Conservation (phyloP, 2,113 vertebrate genomes). For the Cisticola juncidis region DNA sequence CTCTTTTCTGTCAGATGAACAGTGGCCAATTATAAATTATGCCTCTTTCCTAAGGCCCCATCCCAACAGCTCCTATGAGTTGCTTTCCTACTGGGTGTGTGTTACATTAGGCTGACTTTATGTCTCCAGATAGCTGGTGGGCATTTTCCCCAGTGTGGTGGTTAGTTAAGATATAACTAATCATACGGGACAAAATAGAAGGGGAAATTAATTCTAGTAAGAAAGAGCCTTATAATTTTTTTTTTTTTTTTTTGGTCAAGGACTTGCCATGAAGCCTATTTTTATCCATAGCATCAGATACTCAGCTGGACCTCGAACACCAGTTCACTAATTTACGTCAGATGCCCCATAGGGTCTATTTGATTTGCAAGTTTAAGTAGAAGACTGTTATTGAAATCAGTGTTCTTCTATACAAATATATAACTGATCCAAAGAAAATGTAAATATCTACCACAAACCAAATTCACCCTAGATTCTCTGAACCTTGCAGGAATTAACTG, state of each 20-base stretch:
- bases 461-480: slow-evolving; percentile 23
- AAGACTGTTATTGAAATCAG: slow-evolving; percentile 1
- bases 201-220: neutral
- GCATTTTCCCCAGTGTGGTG: neutral
- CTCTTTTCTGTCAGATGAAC: slow-evolving; percentile 1
- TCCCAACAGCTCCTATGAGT: neutral
- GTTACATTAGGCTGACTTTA: neutral
- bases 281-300: neutral
- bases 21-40: slow-evolving; percentile 2
- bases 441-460: slow-evolving; percentile 26
- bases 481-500: slow-evolving; percentile 50
- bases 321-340: neutral
- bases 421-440: slow-evolving; percentile 4
- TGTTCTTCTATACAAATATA: slow-evolving; percentile 9
- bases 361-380: slow-evolving; percentile 40
- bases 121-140: neutral
- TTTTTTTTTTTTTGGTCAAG: neutral
- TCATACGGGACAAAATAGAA: neutral
- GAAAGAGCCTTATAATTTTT: neutral
- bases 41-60: neutral
- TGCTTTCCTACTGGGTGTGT: neutral
- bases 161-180: slow-evolving; percentile 12
- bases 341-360: neutral
- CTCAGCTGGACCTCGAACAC: neutral
- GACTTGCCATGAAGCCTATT: neutral